Evolutionary conservation across 2,113 vertebrate species (phyloP).

Genomic region (Epinephelus cyanopodus): DNA sequence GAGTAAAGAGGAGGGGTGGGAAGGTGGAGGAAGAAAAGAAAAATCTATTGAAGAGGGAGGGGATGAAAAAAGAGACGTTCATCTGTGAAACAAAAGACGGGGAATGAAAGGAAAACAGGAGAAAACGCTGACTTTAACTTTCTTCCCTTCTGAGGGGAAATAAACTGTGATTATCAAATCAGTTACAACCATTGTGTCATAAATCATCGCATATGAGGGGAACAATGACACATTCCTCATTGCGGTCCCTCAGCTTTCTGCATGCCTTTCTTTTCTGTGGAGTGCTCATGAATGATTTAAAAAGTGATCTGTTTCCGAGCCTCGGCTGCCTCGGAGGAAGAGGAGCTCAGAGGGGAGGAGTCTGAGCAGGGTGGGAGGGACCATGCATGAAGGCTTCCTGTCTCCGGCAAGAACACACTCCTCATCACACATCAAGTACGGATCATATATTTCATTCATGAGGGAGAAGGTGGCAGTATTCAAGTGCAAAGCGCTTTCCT

Average conservation of each 20-base stretch:
- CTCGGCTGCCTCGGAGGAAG: slow-evolving; percentile 56
- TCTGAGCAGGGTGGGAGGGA: slow-evolving; percentile 43
- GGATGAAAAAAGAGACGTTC: slow-evolving; percentile 32
- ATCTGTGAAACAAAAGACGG: slow-evolving; percentile 63
- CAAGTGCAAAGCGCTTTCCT: slow-evolving; percentile 34
- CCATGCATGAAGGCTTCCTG: slow-evolving; percentile 19
- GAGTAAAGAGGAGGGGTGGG: slow-evolving; percentile 16
- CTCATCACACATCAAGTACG: slow-evolving; percentile 38
- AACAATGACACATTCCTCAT: slow-evolving; percentile 76
- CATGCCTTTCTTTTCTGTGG: slow-evolving; percentile 74
- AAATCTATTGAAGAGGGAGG: slow-evolving; percentile 50
- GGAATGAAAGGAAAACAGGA: slow-evolving; percentile 64
- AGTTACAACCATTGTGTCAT: slow-evolving; percentile 78
- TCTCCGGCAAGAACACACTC: background rate
- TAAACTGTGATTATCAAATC: slow-evolving; percentile 85
- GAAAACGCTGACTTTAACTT: slow-evolving; percentile 81
- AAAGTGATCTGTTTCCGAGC: slow-evolving; percentile 79
- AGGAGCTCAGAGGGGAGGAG: slow-evolving; percentile 63
- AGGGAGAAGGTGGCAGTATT: slow-evolving; percentile 12
- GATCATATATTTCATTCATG: slow-evolving; percentile 59
- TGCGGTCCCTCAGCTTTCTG: slow-evolving; percentile 68
- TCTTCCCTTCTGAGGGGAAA: slow-evolving; percentile 68
- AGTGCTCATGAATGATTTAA: slow-evolving; percentile 83
- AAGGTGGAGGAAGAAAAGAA: slow-evolving; percentile 45
- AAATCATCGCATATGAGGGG: slow-evolving; percentile 80